Evolutionary conservation across 2,113 vertebrate genomes (phyloP), one percentile per base, ranked within the genome.

Genomic region (Columbina picui): DNA sequence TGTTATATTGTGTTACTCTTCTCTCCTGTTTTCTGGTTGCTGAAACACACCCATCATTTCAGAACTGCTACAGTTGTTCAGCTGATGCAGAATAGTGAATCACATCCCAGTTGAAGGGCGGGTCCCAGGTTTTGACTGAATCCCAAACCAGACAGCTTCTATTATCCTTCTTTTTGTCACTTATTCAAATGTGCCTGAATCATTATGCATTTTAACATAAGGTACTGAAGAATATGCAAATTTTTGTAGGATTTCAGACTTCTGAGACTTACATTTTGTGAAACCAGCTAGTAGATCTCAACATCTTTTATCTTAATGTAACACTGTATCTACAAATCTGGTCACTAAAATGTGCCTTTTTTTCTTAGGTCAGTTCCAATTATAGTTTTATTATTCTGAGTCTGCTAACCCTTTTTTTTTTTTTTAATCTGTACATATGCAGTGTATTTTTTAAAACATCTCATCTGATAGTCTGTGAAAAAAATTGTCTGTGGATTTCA

Each of bases 151-250:
- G 94, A 82, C 94, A 95, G 79, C 56, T 89, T 36, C 86, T 87
- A 94, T 90, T 96, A 74, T 95, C 18, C 38, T 90, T 73, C 76
- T 84, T 96, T 90, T 92, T 90, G 76, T 90, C 61, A 92, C 25
- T 60, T 96, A 94, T 87, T 94, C 90, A 93, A 88, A 92, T 53
- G 36, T 57, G 76, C 17, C 52, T 75, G 79, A 92, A 81, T 68
- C 61, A 68, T 84, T 71, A n/a, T 14, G 41, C 60, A 89, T 87
- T 94, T 92, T 86, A 84, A 84, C 26, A 56, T 27, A 43, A 83
- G 59, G 32, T 45, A 41, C 45, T 76, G 55, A 63, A 91, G 83
- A 94, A 74, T 27, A 96, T 88, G 93, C 75, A 84, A 50, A 88
- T 95, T 88, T 94, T 43, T 59, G 47, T n/a, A 56, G 36, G 55